Evolutionary conservation across 2,113 vertebrate genomes (phyloP).

Genomic region (Notechis scutatus): DNA sequence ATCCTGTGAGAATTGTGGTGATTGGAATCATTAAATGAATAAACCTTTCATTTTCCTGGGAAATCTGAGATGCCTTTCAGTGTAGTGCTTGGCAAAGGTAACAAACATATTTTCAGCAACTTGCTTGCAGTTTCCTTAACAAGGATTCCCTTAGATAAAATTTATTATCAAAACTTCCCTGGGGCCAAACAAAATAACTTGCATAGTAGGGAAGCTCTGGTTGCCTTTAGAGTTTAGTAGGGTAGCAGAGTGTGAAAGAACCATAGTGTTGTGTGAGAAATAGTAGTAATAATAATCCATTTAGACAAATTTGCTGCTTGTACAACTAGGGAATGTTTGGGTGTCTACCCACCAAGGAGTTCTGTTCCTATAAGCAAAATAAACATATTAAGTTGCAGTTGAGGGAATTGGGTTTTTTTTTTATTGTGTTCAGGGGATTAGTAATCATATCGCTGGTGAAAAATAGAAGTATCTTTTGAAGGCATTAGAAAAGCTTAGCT

Average conservation of each 20-base stretch:
- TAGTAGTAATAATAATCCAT: neutral
- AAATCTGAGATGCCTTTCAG: neutral
- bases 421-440: neutral
- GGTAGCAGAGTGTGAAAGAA: neutral
- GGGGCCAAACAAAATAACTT: neutral
- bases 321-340: neutral
- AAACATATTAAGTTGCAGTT: neutral
- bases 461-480: neutral
- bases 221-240: neutral
- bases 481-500: neutral
- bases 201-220: neutral
- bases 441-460: neutral
- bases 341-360: neutral
- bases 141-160: slow-evolving; percentile 1
- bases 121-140: slow-evolving; percentile 8
- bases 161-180: slow-evolving; percentile 5
- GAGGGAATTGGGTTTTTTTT: neutral
- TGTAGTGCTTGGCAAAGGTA: slow-evolving; percentile 2
- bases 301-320: neutral
- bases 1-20: neutral
- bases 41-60: slow-evolving; percentile 1
- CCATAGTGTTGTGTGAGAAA: neutral
- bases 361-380: neutral
- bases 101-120: neutral
- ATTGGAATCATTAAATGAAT: neutral